Evolutionary conservation across 2,797 vertebrate species (phyloP).

Genomic region (Lateolabrax maculatus): DNA sequence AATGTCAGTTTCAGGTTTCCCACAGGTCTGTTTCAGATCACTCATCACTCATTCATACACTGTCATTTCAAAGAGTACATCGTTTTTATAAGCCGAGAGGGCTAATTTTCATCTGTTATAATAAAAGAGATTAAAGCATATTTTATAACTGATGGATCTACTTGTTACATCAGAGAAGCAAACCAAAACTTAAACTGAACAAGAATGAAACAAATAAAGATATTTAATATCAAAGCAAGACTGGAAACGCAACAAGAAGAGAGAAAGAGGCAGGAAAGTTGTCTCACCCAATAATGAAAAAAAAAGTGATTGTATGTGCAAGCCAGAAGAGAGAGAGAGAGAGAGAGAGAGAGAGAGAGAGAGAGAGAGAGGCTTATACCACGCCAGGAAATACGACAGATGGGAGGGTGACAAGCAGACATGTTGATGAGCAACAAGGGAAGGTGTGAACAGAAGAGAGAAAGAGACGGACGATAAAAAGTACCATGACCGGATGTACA

Average conservation of each 20-base stretch:
- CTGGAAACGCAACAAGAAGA: background rate
- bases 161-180: background rate
- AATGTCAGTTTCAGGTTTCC: background rate
- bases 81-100: background rate
- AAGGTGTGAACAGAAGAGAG: constrained; percentile 36
- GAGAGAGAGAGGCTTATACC: background rate
- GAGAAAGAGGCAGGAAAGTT: background rate
- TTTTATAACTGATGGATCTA: background rate
- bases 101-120: background rate
- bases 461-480: background rate
- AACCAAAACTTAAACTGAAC: background rate
- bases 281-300: constrained; percentile 2
- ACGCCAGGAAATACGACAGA: constrained; percentile 42
- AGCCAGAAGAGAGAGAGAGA: constrained; percentile 5
- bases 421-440: constrained; percentile 45
- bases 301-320: constrained; percentile 6
- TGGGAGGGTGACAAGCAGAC: constrained; percentile 52
- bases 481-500: background rate
- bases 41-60: no score
- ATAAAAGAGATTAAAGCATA: background rate
- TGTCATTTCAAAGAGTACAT: background rate
- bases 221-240: background rate
- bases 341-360: background rate
- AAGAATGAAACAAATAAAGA: background rate
- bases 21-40: background rate